A percentile compares a stretch with the other conserved stretches of the same genome.
phyloP scores from a whole-genome alignment of 2,797 vertebrate genomes.

The Tenualosa thibaudeaui region DNA sequence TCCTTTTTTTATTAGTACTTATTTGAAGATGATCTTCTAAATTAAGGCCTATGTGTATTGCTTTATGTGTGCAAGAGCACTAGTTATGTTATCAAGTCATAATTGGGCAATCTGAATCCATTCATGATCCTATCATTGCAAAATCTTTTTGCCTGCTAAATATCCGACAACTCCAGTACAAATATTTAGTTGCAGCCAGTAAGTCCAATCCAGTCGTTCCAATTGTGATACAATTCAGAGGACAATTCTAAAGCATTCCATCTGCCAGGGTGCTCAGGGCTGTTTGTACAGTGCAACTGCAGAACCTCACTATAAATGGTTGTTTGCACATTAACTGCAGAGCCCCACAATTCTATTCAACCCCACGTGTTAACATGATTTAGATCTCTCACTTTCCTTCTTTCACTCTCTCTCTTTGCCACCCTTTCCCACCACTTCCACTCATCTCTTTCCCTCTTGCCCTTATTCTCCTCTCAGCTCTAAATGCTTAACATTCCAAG shows the following conservation, averaged over 20 bases:
- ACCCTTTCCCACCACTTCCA: constrained; percentile 21
- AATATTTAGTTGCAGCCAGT: not conserved
- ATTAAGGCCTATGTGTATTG: no score
- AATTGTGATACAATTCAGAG: not conserved
- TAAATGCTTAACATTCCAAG: constrained; percentile 32
- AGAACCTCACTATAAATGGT: not conserved
- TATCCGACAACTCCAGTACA: no score
- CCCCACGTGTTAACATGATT: not conserved
- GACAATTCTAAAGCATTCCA: not conserved
- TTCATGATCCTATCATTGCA: no score
- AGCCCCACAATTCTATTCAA: not conserved
- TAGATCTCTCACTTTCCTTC: not conserved
- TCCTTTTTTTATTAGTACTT: no score
- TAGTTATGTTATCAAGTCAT: no score
- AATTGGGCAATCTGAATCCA: no score
- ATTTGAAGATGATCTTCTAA: not conserved
- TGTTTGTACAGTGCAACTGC: not conserved
- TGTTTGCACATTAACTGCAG: not conserved
- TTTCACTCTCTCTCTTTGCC: not conserved
- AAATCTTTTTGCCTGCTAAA: no score
- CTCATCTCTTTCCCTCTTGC: not conserved
- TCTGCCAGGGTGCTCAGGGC: not conserved
- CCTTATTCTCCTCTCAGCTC: not conserved
- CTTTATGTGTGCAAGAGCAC: no score
- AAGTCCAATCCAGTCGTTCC: not conserved